phyloP scores from a whole-genome alignment of 2,888 invertebrate species.

The Aphodius sticticus region DNA sequence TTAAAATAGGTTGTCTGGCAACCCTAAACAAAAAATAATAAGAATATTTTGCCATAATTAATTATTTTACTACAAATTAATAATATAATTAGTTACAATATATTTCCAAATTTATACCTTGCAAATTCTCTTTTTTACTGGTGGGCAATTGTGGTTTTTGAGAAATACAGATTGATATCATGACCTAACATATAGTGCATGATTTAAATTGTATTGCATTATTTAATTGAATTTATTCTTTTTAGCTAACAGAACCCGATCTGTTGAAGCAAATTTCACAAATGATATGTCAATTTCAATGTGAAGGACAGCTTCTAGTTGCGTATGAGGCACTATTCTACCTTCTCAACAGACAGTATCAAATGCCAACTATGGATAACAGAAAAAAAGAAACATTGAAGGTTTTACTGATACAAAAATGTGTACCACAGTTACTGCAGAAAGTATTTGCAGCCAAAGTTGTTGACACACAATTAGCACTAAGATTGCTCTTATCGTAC shows the following conservation, averaged over 20 bases:
- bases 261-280: background rate
- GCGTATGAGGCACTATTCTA: background rate
- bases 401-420: constrained; percentile 29
- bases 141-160: too few species aligned
- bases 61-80: too few species aligned
- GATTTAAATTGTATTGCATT: too few species aligned
- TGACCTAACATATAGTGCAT: too few species aligned
- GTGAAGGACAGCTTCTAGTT: background rate
- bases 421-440: constrained; percentile 52
- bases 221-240: background rate
- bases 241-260: background rate
- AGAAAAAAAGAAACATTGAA: background rate
- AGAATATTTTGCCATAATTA: too few species aligned
- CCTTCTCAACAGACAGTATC: background rate
- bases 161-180: too few species aligned
- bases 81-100: too few species aligned
- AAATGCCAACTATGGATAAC: background rate
- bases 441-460: constrained; percentile 53
- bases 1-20: too few species aligned
- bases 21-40: too few species aligned
- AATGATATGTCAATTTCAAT: background rate
- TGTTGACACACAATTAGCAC: constrained; percentile 56
- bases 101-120: too few species aligned
- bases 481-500: constrained; percentile 53
- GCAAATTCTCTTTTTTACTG: too few species aligned